Evolutionary conservation across 2,113 vertebrate genomes (phyloP), one percentile per base, ranked within the genome.

Genomic region (Psittacula cyanocephala): DNA sequence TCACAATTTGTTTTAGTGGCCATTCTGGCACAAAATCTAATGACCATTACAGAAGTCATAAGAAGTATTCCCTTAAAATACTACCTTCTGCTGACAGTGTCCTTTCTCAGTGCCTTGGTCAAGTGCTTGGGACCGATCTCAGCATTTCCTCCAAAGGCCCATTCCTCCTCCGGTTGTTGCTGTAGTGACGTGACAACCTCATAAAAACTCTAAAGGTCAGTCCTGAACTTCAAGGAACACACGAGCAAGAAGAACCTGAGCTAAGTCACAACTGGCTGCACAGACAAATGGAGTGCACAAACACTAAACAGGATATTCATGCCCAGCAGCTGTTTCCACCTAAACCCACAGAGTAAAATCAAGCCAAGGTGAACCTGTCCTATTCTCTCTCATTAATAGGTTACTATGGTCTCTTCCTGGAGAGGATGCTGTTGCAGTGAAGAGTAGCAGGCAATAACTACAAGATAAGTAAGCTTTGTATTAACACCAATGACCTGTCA

Each of bases 121-220:
- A 85, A 64, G 67, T 10, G 89, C 93, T 84, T 22, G 74, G 84
- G 39, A 57, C 67, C 55, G 92, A 84, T 35, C 87, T 87, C 96
- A 84, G 75, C 62, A 8, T 53, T 80, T 81, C 91, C 69, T 86
- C 75, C 87, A 19, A 24, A 55, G 71, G 24, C 50, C 20, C 2
- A 4, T 11, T 83, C 49, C 64, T 83, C 53, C 71, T 50, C 14
- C 0, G 1, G 24, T 20, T 18, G 44, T 33, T 90, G 27, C 77
- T 43, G 50, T 15, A 90, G 52, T 29, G 78, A 95, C 43, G 29
- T 2, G 65, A 93, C 89, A 84, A 67, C 50, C 92, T 91, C 95
- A 31, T 91, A 80, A 94, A 94, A 90, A 60, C 70, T 49, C 79
- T 43, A 88, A 94, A 96, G 94, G 91, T 96, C 95, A 63, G 79